Conservation (phyloP, 2,797 vertebrate species). For the Lates japonicus region DNA sequence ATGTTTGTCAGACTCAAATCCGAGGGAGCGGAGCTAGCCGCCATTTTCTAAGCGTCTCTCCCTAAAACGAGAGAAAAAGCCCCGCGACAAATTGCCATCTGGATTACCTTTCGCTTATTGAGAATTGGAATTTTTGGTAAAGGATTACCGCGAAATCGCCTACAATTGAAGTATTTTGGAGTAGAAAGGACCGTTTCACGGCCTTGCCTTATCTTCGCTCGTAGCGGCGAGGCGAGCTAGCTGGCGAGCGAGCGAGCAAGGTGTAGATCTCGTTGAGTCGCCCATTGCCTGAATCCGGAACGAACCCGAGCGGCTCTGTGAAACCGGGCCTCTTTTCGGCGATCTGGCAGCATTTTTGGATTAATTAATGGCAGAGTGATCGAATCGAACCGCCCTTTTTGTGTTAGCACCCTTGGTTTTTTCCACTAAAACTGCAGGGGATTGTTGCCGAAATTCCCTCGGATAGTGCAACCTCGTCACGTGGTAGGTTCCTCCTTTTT, state of each 20-base stretch:
- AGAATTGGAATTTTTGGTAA: constrained; percentile 59
- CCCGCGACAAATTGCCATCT: constrained; percentile 70
- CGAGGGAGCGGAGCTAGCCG: constrained; percentile 92
- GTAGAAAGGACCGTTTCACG: constrained; percentile 64
- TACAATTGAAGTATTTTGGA: constrained; percentile 52
- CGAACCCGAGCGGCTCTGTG: constrained; percentile 72
- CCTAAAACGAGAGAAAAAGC: constrained; percentile 85
- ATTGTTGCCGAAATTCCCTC: constrained; percentile 93
- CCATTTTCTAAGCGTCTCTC: constrained; percentile 95
- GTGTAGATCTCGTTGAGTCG: constrained; percentile 84
- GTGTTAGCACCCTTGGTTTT: constrained; percentile 64
- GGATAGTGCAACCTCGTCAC: constrained; percentile 95
- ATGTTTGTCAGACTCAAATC: constrained; percentile 88
- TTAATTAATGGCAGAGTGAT: constrained; percentile 73
- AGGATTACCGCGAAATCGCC: constrained; percentile 50
- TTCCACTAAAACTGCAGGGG: constrained; percentile 89
- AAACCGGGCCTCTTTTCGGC: constrained; percentile 59
- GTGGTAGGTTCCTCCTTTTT: constrained; percentile 96
- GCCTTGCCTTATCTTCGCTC: constrained; percentile 73
- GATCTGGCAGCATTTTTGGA: constrained; percentile 57
- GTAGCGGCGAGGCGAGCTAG: constrained; percentile 80
- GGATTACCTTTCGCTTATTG: constrained; percentile 48
- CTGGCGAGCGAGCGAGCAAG: constrained; percentile 78
- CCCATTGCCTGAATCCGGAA: constrained; percentile 87
- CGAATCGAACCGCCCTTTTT: constrained; percentile 48